These are phyloP conservation scores for Thumatha senex DNA, from an alignment of 2,888 invertebrate genomes.

Conservation along the genomic window DNA sequence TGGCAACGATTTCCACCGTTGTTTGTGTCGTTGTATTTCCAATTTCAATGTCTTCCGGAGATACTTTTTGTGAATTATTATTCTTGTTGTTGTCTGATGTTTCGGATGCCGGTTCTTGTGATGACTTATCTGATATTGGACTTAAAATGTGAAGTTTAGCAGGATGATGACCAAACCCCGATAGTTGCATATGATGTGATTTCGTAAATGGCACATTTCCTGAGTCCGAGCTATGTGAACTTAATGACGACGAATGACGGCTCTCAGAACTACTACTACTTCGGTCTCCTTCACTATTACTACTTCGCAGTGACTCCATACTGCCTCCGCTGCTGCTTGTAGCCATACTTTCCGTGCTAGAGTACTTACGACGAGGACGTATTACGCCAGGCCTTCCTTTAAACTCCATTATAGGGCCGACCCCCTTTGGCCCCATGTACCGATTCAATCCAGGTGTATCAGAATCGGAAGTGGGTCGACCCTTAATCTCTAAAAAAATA, in stretches of 20 bases:
- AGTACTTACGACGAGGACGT: constrained; percentile 85
- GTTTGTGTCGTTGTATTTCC: constrained; percentile 70
- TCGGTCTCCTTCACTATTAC: constrained; percentile 93
- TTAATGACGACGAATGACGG: constrained; percentile 91
- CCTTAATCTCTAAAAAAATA: constrained; percentile 89
- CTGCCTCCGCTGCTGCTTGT: constrained; percentile 94
- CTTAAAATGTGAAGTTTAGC: constrained; percentile 93
- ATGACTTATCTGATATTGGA: constrained; percentile 95
- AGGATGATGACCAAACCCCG: constrained; percentile 88
- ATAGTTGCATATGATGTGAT: constrained; percentile 85
- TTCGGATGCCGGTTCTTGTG: constrained; percentile 93
- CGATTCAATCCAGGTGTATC: constrained; percentile 82
- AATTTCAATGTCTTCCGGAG: constrained; percentile 86
- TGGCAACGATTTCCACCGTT: constrained; percentile 78
- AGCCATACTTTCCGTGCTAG: constrained; percentile 94
- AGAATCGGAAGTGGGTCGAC: constrained; percentile 85
- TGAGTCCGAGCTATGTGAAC: constrained; percentile 94
- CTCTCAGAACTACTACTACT: constrained; percentile 94
- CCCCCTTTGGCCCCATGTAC: constrained; percentile 81
- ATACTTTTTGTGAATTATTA: constrained; percentile 90
- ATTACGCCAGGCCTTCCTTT: constrained; percentile 83
- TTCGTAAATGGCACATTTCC: constrained; percentile 85
- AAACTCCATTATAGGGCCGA: constrained; percentile 84
- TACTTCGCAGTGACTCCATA: constrained; percentile 93
- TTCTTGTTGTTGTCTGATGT: constrained; percentile 91